Evolutionary conservation across 2,888 invertebrate genomes (phyloP), one percentile per base, ranked within the genome.

Genomic region (Pheosia gnoma): DNA sequence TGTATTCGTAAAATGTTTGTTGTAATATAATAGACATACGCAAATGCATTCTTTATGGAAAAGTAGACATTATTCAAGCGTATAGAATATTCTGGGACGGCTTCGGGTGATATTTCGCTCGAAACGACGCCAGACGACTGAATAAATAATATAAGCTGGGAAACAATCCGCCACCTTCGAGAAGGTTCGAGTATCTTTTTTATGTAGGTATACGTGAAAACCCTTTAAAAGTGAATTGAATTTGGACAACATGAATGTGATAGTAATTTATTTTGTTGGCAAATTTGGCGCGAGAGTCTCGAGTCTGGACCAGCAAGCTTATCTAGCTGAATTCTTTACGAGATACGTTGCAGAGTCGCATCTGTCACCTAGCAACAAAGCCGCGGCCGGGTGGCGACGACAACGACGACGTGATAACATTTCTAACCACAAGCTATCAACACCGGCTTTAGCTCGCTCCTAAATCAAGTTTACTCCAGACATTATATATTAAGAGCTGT

Each of bases 1-100:
- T 74, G 73, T 69, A 75, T 79, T 73, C 74, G 67, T 76, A 74
- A 80, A 75, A 72, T 77, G 81, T 81, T 82, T 81, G 83, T 84
- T 84, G 83, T 84, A 80, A 78, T 66, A 72, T 66, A 73, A 79
- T 73, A 80, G 62, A 77, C 73, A 77, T 84, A 86, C 85, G 85
- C 82, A 85, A 85, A 88, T 88, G 86, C 85, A 87, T 89, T 83
- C 79, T 88, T 86, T 84, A 88, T 82, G 83, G 79, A 79, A 82
- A 81, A 83, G 76, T 81, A 78, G 82, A 80, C 84, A 85, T 87
- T 89, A 89, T 87, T 89, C 86, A 86, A 79, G 80, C 81, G 82
- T 81, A 77, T 83, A 86, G 85, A 87, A 88, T 85, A 89, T 88
- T 87, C 86, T 79, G 81, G 75, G 80, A 73, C 63, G 71, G 77